Percentiles rank a stretch among this genome's conserved stretches.
phyloP scores from a whole-genome alignment of 2,797 vertebrate species.

The Odontamblyopus rebecca region DNA sequence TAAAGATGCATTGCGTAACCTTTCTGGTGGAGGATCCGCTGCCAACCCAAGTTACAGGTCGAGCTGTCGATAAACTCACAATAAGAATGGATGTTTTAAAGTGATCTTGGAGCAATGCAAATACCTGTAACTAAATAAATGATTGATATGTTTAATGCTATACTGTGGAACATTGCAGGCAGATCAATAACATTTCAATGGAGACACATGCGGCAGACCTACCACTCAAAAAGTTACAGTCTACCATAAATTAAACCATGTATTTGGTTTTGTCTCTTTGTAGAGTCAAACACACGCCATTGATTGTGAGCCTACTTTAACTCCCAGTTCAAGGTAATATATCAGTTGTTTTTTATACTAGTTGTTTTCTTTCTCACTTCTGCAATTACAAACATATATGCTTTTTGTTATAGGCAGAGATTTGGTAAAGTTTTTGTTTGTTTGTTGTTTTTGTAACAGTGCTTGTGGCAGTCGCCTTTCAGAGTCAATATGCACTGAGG shows the following conservation, averaged over 20 bases:
- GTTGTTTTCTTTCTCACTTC: not conserved
- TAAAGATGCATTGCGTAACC: not conserved
- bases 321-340: conserved; percentile 67
- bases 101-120: too few relatives aligned
- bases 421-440: conserved; percentile 7
- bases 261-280: conserved; percentile 8
- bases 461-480: conserved; percentile 57
- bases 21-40: not conserved
- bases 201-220: not conserved
- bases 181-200: not conserved
- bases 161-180: not conserved
- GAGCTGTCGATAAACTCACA: too few relatives aligned
- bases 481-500: conserved; percentile 72
- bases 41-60: not conserved
- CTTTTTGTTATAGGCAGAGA: not conserved
- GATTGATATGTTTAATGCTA: not conserved
- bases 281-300: conserved; percentile 55
- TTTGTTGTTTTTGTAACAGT: conserved; percentile 32
- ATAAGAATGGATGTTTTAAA: too few relatives aligned
- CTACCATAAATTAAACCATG: not conserved
- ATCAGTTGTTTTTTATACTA: not conserved
- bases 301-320: conserved; percentile 65
- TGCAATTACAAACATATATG: not conserved
- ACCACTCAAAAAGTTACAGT: not conserved
- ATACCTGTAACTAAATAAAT: too few relatives aligned